Evolutionary conservation across 2,888 invertebrate genomes (phyloP).

Genomic region (Pediacus dermestoides): DNA sequence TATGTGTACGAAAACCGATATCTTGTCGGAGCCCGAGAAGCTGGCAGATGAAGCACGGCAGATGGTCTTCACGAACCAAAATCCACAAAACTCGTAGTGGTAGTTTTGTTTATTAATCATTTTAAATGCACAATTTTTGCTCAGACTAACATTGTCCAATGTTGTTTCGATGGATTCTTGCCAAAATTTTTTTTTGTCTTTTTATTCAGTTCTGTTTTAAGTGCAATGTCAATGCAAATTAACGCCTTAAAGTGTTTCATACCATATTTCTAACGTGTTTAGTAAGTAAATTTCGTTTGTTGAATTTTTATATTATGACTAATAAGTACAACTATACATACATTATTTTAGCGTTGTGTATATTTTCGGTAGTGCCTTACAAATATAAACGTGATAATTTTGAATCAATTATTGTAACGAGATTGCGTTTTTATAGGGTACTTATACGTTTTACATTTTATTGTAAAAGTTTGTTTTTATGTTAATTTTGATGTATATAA

Average conservation of each 20-base stretch:
- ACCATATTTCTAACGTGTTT: too few relatives aligned
- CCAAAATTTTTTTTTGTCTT: constrained; percentile 3
- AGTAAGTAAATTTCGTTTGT: too few relatives aligned
- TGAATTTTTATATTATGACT: constrained; percentile 1
- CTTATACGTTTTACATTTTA: background rate
- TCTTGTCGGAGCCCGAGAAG: constrained; percentile 82
- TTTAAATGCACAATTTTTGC: too few relatives aligned
- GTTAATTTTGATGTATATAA: background rate
- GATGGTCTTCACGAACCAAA: constrained; percentile 54
- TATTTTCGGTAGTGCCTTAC: constrained; percentile 32
- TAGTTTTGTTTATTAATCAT: too few relatives aligned
- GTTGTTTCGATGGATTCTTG: too few relatives aligned
- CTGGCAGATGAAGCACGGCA: constrained; percentile 86
- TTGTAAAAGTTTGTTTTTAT: background rate
- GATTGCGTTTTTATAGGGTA: constrained; percentile 4
- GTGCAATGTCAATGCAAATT: too few relatives aligned
- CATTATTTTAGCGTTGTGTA: constrained; percentile 11
- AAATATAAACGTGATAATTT: constrained; percentile 29
- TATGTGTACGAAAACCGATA: constrained; percentile 89
- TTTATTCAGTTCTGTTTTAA: constrained; percentile 1
- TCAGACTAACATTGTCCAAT: too few relatives aligned
- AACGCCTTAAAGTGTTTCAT: too few relatives aligned
- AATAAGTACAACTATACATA: constrained; percentile 1
- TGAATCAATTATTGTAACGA: constrained; percentile 19
- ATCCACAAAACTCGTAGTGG: too few relatives aligned